These are phyloP conservation scores for Noctua janthe DNA, from an alignment of 2,888 invertebrate genomes.

Conservation along the genomic window DNA sequence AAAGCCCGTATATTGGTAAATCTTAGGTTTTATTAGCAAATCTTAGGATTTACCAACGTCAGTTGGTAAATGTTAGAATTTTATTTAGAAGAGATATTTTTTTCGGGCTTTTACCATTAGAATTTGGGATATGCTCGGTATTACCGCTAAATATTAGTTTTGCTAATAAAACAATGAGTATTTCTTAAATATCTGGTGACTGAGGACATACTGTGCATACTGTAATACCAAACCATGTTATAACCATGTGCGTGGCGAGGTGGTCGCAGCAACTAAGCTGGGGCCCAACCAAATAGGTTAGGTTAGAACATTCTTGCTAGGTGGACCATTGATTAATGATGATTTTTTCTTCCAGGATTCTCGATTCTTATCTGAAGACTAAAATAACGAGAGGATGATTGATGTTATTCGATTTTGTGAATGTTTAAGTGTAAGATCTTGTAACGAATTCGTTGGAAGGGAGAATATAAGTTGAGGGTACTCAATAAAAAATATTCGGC, in stretches of 20 bases:
- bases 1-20: not conserved
- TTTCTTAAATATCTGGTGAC: not conserved
- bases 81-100: not conserved
- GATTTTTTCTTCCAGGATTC: constrained; percentile 66
- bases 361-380: constrained; percentile 64
- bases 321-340: not conserved
- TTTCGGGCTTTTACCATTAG: not conserved
- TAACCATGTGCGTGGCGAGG: not conserved
- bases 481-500: constrained; percentile 34
- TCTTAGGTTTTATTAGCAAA: not conserved
- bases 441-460: constrained; percentile 39
- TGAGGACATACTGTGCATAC: not conserved
- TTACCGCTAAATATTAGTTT: not conserved
- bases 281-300: not conserved
- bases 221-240: not conserved
- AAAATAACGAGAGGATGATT: constrained; percentile 58
- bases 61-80: not conserved
- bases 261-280: not conserved
- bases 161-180: not conserved
- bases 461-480: constrained; percentile 27
- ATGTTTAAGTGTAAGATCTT: constrained; percentile 50
- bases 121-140: not conserved
- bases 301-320: not conserved
- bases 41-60: not conserved
- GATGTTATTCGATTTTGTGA: constrained; percentile 48